Base-by-base conservation (phyloP, 2,113 vertebrate genomes). In the Procavia capensis region DNA sequence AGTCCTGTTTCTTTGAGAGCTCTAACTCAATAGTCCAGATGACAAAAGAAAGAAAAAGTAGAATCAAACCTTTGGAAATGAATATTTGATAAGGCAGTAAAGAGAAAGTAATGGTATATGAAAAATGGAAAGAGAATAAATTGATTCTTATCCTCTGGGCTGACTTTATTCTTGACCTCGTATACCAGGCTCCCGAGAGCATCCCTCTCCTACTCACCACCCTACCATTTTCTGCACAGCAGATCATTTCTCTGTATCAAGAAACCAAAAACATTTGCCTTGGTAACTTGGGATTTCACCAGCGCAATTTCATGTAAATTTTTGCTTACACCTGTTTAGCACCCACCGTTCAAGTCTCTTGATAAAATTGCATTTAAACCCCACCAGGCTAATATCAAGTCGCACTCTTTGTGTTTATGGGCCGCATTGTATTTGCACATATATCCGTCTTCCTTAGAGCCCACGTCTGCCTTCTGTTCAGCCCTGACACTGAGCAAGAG, bases 21-120 rank as follows among this genome's bases (percentile, higher is more conserved):
- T 90, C 94, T 29, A 16, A 61, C 92, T 96, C 81, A 50, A 54
- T 61, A 16, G 64, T 72, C 76, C 68, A 78, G 85, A 68, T 61
- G 82, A 86, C 75, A 91, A 94, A 96, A 83, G 90, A 88, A 89
- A 83, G 85, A 50, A 92, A 97, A 91, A 95, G 80, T 95, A 43
- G 85, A 94, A 92, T 59, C 76, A 74, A 96, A 88, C 83, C 88
- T 82, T 95, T 84, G 96, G 90, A 96, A 91, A 96, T 98, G 96
- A 97, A 96, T 97, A 92, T 97, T 97, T 95, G 94, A 97, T 96
- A 83, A 97, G 70, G 39, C 88, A n/a, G 75, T 85, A 79, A 90
- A 91, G 91, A 82, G 79, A 95, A 97, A 94, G 93, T 87, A 95
- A 91, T 88, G 45, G 94, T 91, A 85, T 90, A 88, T 81, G 76